phyloP scores from a whole-genome alignment of 2,797 vertebrate species.

The Cheirogaleus major region DNA sequence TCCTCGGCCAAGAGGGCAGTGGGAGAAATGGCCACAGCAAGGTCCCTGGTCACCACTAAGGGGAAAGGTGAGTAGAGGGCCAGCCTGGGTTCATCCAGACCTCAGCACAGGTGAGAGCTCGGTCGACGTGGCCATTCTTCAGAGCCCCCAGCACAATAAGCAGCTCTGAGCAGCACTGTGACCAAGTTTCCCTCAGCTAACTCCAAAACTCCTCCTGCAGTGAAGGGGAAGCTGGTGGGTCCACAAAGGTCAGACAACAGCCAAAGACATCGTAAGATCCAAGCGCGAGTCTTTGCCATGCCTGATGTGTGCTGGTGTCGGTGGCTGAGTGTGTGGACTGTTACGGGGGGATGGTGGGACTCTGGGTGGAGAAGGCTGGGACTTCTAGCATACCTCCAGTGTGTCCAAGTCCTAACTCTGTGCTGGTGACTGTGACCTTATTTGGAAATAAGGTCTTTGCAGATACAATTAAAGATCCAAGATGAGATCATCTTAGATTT shows the following conservation, averaged over 20 bases:
- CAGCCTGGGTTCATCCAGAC: not conserved
- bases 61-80: not conserved
- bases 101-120: not conserved
- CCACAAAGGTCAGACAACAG: not conserved
- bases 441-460: not conserved
- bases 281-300: not conserved
- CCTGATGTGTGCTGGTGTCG: fast-evolving
- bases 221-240: not conserved
- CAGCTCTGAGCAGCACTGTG: not conserved
- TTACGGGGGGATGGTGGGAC: not conserved
- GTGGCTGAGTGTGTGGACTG: not conserved
- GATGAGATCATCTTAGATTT: not conserved
- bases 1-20: not conserved
- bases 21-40: not conserved
- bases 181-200: not conserved
- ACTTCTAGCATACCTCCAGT: not conserved
- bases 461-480: not conserved
- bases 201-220: not conserved
- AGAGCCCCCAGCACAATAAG: not conserved
- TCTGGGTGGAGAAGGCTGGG: not conserved
- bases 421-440: not conserved
- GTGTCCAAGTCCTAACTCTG: not conserved
- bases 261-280: not conserved
- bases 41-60: not conserved
- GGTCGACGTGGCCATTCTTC: not conserved